Evolutionary conservation across 2,797 vertebrate genomes (phyloP).

Genomic region (Trichosurus vulpecula): DNA sequence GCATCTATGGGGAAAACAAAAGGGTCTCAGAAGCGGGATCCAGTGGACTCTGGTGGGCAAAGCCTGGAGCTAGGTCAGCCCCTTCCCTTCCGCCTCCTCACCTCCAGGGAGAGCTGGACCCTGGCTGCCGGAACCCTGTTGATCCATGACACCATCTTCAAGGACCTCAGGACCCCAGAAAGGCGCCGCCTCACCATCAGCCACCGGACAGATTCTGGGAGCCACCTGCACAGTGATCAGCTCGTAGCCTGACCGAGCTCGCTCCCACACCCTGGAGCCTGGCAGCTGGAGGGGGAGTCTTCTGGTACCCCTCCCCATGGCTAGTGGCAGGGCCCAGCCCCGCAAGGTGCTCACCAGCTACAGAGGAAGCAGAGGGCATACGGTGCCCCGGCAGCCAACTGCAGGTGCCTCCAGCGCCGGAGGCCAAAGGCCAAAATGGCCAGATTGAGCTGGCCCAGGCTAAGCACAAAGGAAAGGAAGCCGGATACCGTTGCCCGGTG

Average conservation of each 20-base stretch:
- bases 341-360: conserved; percentile 82
- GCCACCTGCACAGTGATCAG: neutral
- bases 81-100: neutral
- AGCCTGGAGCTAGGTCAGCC: neutral
- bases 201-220: conserved; percentile 37
- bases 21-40: neutral
- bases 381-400: conserved; percentile 82
- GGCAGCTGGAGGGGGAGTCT: no score
- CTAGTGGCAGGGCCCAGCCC: no score
- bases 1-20: conserved; percentile 71
- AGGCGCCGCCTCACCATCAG: neutral
- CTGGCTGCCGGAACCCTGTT: neutral
- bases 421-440: conserved; percentile 85
- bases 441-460: conserved; percentile 86
- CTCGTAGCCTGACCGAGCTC: neutral
- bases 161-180: neutral
- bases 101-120: neutral
- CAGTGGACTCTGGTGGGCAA: neutral
- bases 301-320: neutral
- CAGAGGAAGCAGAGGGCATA: conserved; percentile 85
- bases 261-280: neutral
- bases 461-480: conserved; percentile 85
- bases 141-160: conserved; percentile 9
- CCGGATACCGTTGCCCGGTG: conserved; percentile 84
- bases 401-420: conserved; percentile 88